A percentile compares a stretch with the other conserved stretches of the same genome.
Conservation (phyloP, 2,113 vertebrate species). For the Chascanopsetta lugubris region DNA sequence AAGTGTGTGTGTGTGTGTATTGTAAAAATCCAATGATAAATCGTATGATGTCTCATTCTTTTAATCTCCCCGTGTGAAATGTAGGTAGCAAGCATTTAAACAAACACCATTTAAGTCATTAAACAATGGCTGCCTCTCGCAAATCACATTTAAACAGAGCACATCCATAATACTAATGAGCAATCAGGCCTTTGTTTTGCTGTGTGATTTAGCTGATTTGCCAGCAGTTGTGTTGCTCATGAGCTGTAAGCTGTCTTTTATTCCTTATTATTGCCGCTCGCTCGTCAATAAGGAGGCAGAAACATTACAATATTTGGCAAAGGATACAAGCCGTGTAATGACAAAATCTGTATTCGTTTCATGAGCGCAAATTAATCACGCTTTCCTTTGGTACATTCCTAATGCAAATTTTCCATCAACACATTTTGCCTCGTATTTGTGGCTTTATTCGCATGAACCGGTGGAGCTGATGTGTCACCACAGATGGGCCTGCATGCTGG, state of each 20-base stretch:
- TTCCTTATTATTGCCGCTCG: conserved; percentile 77
- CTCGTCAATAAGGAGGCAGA: conserved; percentile 50
- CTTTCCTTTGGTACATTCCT: conserved; percentile 67
- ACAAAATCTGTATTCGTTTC: conserved; percentile 83
- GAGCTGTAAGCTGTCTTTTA: conserved; percentile 73
- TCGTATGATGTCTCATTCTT: conserved; percentile 54
- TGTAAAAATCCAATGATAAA: conserved; percentile 22
- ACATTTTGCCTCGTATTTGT: conserved; percentile 59
- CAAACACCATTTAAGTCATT: conserved; percentile 76
- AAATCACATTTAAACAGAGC: conserved; percentile 67
- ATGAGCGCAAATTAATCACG: conserved; percentile 77
- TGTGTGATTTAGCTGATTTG: conserved; percentile 70
- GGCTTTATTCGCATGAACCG: conserved; percentile 78
- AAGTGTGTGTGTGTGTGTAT: conserved; percentile 28
- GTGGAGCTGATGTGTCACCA: conserved; percentile 77
- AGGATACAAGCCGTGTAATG: conserved; percentile 78
- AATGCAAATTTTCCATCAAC: conserved; percentile 76
- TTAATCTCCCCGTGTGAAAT: conserved; percentile 62
- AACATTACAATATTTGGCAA: conserved; percentile 80
- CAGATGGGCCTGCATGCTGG: conserved; percentile 75
- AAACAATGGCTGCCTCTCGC: conserved; percentile 67
- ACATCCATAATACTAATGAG: conserved; percentile 79
- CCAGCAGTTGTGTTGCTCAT: conserved; percentile 71
- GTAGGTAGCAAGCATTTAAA: conserved; percentile 57
- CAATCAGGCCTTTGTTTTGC: conserved; percentile 79